Percentiles rank a stretch among this genome's conserved stretches.
Conservation (phyloP, 2,113 vertebrate genomes). For the Siniperca chuatsi region DNA sequence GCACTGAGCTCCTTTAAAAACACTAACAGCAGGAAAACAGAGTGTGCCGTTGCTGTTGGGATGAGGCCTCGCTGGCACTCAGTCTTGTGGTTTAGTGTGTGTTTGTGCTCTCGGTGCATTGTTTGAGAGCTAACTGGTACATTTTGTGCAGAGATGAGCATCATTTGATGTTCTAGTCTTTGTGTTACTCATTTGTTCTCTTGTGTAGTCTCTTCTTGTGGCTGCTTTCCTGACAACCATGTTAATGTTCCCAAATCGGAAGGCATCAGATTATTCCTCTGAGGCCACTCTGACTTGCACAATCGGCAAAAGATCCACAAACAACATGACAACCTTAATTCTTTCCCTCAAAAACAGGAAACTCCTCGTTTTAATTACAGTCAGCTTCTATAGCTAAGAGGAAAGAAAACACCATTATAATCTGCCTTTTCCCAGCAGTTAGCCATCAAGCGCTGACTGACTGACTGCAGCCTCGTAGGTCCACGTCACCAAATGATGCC, state of each 20-base stretch:
- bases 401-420: conserved; percentile 52
- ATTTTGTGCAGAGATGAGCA: conserved; percentile 1
- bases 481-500: conserved; percentile 31
- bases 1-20: conserved; percentile 50
- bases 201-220: not conserved
- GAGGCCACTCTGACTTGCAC: conserved; percentile 26
- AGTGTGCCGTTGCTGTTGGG: conserved; percentile 8
- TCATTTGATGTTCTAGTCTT: not conserved
- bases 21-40: conserved; percentile 35
- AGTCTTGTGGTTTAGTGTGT: not conserved
- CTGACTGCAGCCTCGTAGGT: not conserved
- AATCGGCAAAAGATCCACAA: conserved; percentile 25
- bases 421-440: conserved; percentile 37
- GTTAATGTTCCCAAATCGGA: conserved; percentile 1
- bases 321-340: conserved; percentile 19
- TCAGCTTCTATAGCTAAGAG: not conserved
- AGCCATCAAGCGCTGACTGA: conserved; percentile 10
- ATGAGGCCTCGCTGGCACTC: conserved; percentile 41
- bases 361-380: conserved; percentile 37
- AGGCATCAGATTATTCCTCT: not conserved
- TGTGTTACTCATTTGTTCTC: conserved; percentile 39
- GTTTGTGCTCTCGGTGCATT: not conserved
- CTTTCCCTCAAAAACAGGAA: conserved; percentile 49
- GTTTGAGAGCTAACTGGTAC: not conserved
- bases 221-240: conserved; percentile 31